Evolutionary conservation across 1,140 invertebrate genomes (phyloP), one percentile per base, ranked within the genome.

Genomic region (Caligus rogercresseyi): DNA sequence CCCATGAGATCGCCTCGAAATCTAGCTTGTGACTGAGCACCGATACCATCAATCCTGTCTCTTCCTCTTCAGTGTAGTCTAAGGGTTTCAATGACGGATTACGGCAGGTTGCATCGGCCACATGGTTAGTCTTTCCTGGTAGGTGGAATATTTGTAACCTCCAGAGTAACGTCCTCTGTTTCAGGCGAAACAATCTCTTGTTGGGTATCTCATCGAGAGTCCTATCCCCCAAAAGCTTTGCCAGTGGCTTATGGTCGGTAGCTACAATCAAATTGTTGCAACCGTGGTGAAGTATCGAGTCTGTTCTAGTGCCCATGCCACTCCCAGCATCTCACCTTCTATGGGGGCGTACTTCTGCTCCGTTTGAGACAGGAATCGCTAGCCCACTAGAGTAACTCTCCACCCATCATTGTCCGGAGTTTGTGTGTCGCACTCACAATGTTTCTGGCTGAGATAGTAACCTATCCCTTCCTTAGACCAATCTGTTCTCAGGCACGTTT

Each of bases 281-380:
- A 26, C 25, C 0, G 25, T 58, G 20, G 23, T 31, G 64, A 65
- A 65, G 1, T 24, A n/a, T 1, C 63, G 55, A 1, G 64, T 51
- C n/a, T 65, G 56, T 2, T 21, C 3, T 13, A 65, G 51, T 11
- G 55, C 31, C 64, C 62, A 65, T n/a, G 63, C 64, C 16, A 65
- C 21, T 4, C 57, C 64, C 1, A 65, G 57, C 1, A 60, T 53
- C 43, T 64, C 63, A 1, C 64, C 63, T 21, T 64, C 26, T 1
- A 64, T n/a, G 2, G 62, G 2, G 24, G 18, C 31, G 18, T 20
- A 64, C 15, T 23, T 24, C 14, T 21, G 20, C 63, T 65, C 64
- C 1, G 64, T n/a, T 43, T 43, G 31, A 11, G n/a, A 43, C n/a
- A 43, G n/a, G n/a, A 43, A 43, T 43, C 31, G 7, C n/a, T 7